A percentile compares a stretch with the other conserved stretches of the same genome.
These are phyloP conservation scores for Ennomos fuscantarius DNA, from an alignment of 2,888 invertebrate species.

Conservation along the genomic window DNA sequence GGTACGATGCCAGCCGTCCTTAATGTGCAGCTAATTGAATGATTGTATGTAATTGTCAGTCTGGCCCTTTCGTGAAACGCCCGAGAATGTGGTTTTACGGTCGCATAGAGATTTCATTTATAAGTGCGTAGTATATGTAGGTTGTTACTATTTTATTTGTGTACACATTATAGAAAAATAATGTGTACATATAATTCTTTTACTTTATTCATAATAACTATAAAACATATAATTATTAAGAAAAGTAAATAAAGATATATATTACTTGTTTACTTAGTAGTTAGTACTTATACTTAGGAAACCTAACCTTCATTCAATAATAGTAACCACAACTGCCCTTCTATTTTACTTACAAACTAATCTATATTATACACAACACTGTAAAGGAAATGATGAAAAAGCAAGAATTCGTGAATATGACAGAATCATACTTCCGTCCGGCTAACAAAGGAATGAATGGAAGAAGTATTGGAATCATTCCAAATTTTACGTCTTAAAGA, in stretches of 20 bases:
- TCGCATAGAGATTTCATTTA: slow-evolving; percentile 34
- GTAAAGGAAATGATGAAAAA: slow-evolving; percentile 10
- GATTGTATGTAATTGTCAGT: slow-evolving; percentile 67
- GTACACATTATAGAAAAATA: too few relatives aligned
- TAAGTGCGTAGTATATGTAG: too few relatives aligned
- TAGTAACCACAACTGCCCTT: too few relatives aligned
- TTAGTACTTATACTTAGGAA: too few relatives aligned
- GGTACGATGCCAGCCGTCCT: slow-evolving; percentile 46
- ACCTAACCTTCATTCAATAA: too few relatives aligned
- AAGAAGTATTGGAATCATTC: slow-evolving; percentile 22
- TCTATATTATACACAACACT: neutral
- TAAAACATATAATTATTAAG: too few relatives aligned
- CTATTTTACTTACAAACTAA: too few relatives aligned
- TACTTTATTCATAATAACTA: too few relatives aligned
- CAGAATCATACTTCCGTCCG: slow-evolving; percentile 25
- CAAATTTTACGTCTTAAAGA: slow-evolving; percentile 14
- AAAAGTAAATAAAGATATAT: too few relatives aligned
- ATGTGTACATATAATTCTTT: too few relatives aligned
- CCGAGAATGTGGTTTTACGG: slow-evolving; percentile 66
- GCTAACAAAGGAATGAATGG: slow-evolving; percentile 30
- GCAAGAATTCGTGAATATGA: slow-evolving; percentile 16
- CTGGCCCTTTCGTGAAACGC: slow-evolving; percentile 57
- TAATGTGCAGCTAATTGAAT: slow-evolving; percentile 63
- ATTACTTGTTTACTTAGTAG: too few relatives aligned
- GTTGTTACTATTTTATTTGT: too few relatives aligned